Conservation (phyloP, 1,140 invertebrate genomes). For the Saxidomus purpurata region DNA sequence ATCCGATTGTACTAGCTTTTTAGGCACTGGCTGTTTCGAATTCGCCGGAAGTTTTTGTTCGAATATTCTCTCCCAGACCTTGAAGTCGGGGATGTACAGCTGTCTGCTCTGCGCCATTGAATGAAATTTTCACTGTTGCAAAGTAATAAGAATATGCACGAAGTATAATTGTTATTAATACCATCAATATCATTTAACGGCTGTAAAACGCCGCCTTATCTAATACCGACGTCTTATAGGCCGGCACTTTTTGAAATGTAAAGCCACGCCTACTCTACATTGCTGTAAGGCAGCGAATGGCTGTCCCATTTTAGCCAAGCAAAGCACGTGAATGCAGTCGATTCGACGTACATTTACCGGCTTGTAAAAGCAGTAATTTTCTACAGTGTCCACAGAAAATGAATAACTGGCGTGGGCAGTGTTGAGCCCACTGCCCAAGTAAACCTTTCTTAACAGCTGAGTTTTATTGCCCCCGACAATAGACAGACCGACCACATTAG, state of each 20-base stretch:
- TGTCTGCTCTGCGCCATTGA: not conserved
- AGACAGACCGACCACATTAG: not conserved
- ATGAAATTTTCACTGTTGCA: too few species aligned
- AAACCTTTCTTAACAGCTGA: not conserved
- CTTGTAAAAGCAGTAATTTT: not conserved
- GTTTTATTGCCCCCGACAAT: not conserved
- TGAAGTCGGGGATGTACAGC: not conserved
- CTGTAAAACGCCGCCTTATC: too few species aligned
- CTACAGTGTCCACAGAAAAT: not conserved
- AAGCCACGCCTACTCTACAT: not conserved
- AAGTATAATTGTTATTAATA: too few species aligned
- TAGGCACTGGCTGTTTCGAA: not conserved
- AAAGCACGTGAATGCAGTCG: not conserved
- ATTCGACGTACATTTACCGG: not conserved
- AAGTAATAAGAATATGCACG: too few species aligned
- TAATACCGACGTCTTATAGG: too few species aligned
- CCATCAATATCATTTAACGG: too few species aligned
- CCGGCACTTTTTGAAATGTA: constrained; percentile 4
- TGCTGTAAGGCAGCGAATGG: not conserved
- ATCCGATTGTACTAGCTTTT: not conserved
- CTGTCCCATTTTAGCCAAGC: not conserved
- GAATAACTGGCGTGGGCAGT: not conserved
- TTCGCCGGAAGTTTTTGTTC: not conserved
- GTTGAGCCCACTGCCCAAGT: not conserved
- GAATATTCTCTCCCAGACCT: not conserved